phyloP scores from a whole-genome alignment of 2,113 vertebrate genomes.

The Channa maculata region DNA sequence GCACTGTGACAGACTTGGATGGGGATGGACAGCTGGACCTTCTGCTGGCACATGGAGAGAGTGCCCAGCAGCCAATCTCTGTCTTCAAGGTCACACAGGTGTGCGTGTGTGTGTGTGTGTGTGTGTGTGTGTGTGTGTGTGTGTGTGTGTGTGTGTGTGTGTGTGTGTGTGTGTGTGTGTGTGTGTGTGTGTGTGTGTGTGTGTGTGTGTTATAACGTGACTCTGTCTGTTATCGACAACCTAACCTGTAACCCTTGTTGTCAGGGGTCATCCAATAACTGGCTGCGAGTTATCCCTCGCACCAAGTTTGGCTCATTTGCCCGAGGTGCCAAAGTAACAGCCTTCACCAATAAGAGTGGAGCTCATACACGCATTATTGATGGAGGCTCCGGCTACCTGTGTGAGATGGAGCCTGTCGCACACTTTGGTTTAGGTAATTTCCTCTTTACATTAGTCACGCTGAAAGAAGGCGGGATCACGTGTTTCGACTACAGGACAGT shows the following conservation, averaged over 20 bases:
- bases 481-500: neutral
- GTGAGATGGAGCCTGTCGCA: slow-evolving; percentile 95
- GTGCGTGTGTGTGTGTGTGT: slow-evolving; percentile 22
- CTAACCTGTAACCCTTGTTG: neutral
- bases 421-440: slow-evolving; percentile 92
- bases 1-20: slow-evolving; percentile 91
- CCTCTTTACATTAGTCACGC: neutral
- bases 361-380: slow-evolving; percentile 91
- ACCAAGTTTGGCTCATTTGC: slow-evolving; percentile 93
- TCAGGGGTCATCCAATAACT: slow-evolving; percentile 91
- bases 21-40: slow-evolving; percentile 93
- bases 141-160: neutral
- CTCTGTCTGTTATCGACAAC: rapidly evolving
- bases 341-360: slow-evolving; percentile 88
- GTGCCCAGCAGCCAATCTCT: slow-evolving; percentile 91
- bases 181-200: neutral
- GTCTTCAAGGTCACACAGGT: slow-evolving; percentile 91
- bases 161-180: neutral
- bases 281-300: slow-evolving; percentile 92
- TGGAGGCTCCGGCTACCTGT: slow-evolving; percentile 92
- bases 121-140: slow-evolving; percentile 1
- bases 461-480: neutral
- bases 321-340: slow-evolving; percentile 90
- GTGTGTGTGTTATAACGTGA: neutral
- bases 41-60: slow-evolving; percentile 93